Conservation (phyloP, 2,113 vertebrate species). For the Haemorhous mexicanus region DNA sequence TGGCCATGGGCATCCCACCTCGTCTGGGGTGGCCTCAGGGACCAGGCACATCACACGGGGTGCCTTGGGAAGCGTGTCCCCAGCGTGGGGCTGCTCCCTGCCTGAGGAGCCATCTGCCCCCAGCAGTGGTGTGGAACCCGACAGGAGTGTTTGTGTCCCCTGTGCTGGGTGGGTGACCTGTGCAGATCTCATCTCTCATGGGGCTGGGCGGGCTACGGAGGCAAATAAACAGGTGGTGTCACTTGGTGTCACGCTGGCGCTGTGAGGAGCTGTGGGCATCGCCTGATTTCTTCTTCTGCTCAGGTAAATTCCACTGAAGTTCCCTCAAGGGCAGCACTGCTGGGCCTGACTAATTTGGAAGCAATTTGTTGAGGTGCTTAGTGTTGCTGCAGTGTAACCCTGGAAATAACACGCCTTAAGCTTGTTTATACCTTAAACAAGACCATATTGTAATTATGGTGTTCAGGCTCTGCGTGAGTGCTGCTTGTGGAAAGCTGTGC, state of each 20-base stretch:
- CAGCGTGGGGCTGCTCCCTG: not conserved
- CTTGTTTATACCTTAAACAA: not conserved
- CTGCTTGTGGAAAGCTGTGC: not conserved
- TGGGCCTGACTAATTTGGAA: not conserved
- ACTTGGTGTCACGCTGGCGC: fast-evolving
- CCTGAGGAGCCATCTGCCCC: not conserved
- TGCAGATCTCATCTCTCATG: not conserved
- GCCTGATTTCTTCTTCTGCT: not conserved
- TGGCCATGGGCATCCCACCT: fast-evolving
- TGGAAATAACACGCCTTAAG: not conserved
- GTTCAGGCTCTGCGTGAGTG: not conserved
- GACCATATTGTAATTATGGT: not conserved
- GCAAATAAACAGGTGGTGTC: not conserved
- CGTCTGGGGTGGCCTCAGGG: not conserved
- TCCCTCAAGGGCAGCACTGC: not conserved
- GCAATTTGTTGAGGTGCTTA: not conserved
- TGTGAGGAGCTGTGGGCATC: not conserved
- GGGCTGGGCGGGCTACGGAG: not conserved
- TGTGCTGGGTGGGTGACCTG: not conserved
- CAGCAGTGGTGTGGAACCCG: fast-evolving
- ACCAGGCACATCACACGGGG: fast-evolving
- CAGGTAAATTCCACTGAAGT: not conserved
- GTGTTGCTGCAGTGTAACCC: not conserved
- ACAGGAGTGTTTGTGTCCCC: not conserved
- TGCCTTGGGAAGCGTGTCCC: fast-evolving